Percentiles rank a stretch among this genome's conserved stretches.
Evolutionary conservation across 1,140 invertebrate genomes (phyloP).

Genomic region (Andricus grossulariae): DNA sequence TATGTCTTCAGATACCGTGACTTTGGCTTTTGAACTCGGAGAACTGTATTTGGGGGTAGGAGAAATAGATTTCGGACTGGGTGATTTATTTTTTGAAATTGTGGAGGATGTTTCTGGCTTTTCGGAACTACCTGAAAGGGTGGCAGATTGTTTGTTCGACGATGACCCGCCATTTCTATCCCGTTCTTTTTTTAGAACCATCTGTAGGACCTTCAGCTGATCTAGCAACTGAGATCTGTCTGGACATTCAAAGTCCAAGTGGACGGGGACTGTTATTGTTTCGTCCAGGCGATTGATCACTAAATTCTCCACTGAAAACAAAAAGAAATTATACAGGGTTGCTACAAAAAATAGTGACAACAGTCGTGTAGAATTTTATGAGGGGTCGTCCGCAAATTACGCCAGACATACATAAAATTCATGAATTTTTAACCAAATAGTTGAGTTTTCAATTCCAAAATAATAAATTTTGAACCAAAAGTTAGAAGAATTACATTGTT

Average conservation of each 20-base stretch:
- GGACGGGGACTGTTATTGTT: constrained; percentile 57
- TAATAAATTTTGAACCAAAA: no score
- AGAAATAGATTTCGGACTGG: neutral
- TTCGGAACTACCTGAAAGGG: neutral
- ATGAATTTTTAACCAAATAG: no score
- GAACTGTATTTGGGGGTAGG: no score
- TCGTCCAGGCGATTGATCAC: constrained; percentile 56
- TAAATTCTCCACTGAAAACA: constrained; percentile 67
- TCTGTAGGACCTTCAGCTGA: constrained; percentile 68
- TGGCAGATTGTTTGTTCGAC: constrained; percentile 25
- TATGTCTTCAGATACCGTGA: constrained; percentile 39
- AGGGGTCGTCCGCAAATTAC: no score
- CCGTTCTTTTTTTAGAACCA: constrained; percentile 63
- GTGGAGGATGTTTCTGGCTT: neutral
- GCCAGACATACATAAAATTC: no score
- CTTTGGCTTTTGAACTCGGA: neutral
- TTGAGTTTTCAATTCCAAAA: no score
- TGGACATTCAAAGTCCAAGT: constrained; percentile 59
- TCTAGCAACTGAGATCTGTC: constrained; percentile 63
- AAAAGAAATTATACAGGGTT: constrained; percentile 39
- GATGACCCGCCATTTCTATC: constrained; percentile 39
- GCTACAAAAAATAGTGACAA: no score
- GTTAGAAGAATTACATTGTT: no score
- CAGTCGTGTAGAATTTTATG: no score
- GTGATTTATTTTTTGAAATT: neutral